These are phyloP conservation scores for Sesamia nonagrioides DNA, from an alignment of 1,140 invertebrate species.

Conservation along the genomic window DNA sequence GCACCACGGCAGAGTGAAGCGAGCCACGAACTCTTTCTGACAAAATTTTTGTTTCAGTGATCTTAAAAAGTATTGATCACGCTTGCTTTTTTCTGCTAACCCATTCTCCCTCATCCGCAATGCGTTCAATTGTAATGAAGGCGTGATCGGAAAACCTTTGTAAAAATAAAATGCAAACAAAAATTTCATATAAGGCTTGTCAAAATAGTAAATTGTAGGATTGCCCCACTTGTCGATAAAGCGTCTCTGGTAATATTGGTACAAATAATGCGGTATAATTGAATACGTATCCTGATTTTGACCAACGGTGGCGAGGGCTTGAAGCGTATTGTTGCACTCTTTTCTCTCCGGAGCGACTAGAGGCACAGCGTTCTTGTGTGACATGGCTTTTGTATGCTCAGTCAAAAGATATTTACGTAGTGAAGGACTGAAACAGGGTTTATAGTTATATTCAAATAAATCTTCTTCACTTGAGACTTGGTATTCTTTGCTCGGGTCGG, in stretches of 20 bases:
- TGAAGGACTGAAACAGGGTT: slow-evolving; percentile 61
- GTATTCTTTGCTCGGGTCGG: slow-evolving; percentile 59
- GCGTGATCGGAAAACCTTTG: slow-evolving; percentile 47
- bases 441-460: slow-evolving; percentile 54
- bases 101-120: slow-evolving; percentile 46
- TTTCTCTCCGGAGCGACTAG: neutral
- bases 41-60: slow-evolving; percentile 20
- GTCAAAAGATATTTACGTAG: slow-evolving; percentile 14
- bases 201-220: slow-evolving; percentile 34
- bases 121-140: slow-evolving; percentile 28
- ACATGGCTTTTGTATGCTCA: neutral
- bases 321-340: neutral
- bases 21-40: slow-evolving; percentile 10
- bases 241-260: neutral
- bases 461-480: slow-evolving; percentile 62
- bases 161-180: slow-evolving; percentile 39
- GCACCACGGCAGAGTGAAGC: slow-evolving; percentile 18
- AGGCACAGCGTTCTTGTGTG: neutral
- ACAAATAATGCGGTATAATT: slow-evolving; percentile 15
- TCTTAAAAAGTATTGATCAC: slow-evolving; percentile 34
- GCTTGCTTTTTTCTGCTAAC: slow-evolving; percentile 40
- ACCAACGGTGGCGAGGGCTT: slow-evolving; percentile 11
- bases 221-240: slow-evolving; percentile 39
- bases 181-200: slow-evolving; percentile 45
- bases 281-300: neutral